A percentile compares a stretch with the other conserved stretches of the same genome.
Evolutionary conservation across 2,113 vertebrate genomes (phyloP).

Genomic region (Pelecanoides urinatrix): DNA sequence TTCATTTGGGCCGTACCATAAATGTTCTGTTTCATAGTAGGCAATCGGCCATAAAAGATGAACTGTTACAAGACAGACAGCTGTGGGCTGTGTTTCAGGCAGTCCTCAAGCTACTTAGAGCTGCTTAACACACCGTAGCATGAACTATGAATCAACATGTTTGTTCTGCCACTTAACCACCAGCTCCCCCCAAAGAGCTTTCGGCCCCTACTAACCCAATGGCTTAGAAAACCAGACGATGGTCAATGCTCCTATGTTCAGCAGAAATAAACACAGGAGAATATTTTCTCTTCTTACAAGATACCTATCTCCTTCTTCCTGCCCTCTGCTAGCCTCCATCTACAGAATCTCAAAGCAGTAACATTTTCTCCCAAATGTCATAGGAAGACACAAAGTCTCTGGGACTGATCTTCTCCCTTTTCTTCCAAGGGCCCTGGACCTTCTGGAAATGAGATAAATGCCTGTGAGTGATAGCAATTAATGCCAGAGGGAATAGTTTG

Average conservation of each 20-base stretch:
- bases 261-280: background rate
- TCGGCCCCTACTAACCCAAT: background rate
- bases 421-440: background rate
- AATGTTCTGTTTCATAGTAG: background rate
- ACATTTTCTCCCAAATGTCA: background rate
- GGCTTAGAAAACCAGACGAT: background rate
- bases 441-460: background rate
- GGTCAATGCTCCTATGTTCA: background rate
- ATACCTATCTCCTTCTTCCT: background rate
- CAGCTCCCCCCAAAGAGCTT: background rate
- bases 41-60: conserved; percentile 1
- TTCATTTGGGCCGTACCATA: background rate
- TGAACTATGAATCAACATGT: background rate
- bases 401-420: background rate
- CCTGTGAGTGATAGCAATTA: background rate
- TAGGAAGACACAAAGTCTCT: background rate
- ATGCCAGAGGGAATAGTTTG: background rate
- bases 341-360: background rate
- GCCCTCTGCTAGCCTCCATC: background rate
- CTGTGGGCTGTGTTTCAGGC: background rate
- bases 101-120: background rate
- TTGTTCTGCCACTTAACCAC: conserved; percentile 18
- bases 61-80: conserved; percentile 3
- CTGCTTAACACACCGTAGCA: background rate
- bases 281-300: background rate